phyloP scores from a whole-genome alignment of 2,797 vertebrate genomes.

The Pelodytes ibericus region DNA sequence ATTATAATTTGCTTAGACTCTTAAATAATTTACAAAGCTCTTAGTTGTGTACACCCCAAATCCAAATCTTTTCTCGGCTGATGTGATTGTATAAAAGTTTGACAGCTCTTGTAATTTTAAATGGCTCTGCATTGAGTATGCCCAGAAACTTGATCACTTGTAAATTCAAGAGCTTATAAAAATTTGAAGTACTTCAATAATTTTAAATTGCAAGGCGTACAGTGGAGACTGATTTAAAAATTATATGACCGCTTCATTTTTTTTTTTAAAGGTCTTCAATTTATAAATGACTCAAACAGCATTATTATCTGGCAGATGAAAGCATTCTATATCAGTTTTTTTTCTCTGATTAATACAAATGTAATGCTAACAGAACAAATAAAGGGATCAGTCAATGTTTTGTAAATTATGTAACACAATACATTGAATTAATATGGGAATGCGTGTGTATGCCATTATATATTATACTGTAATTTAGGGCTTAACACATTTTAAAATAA shows the following conservation, averaged over 20 bases:
- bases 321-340: slow-evolving; percentile 69
- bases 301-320: slow-evolving; percentile 77
- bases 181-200: slow-evolving; percentile 86
- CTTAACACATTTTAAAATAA: too few species aligned
- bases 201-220: slow-evolving; percentile 83
- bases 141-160: slow-evolving; percentile 84
- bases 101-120: slow-evolving; percentile 87
- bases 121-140: slow-evolving; percentile 82
- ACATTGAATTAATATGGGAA: too few species aligned
- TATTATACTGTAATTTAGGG: too few species aligned
- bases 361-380: not conserved
- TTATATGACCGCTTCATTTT: slow-evolving; percentile 81
- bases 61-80: slow-evolving; percentile 78
- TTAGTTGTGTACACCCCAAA: slow-evolving; percentile 78
- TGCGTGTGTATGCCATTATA: too few species aligned
- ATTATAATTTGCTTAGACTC: slow-evolving; percentile 69
- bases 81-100: slow-evolving; percentile 86
- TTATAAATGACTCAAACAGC: slow-evolving; percentile 80
- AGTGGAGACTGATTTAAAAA: slow-evolving; percentile 82
- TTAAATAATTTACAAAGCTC: slow-evolving; percentile 80
- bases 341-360: slow-evolving; percentile 72
- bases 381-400: not conserved
- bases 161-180: slow-evolving; percentile 87
- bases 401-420: too few species aligned
- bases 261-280: slow-evolving; percentile 79